Evolutionary conservation across 2,888 invertebrate species (phyloP).

Genomic region (Onthophagus sagittarius): DNA sequence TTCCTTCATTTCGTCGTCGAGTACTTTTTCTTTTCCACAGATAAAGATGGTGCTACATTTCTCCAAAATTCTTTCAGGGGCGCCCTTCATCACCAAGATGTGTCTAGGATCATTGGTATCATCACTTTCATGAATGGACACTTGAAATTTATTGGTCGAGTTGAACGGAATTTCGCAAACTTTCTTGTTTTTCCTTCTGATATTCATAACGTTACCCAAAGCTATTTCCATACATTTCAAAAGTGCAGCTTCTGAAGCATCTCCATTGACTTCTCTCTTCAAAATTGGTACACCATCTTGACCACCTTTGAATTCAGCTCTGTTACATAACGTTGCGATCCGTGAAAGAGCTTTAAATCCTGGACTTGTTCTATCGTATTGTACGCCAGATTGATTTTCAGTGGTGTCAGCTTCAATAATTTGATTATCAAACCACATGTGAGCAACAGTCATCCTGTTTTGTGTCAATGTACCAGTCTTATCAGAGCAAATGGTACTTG

Average conservation of each 20-base stretch:
- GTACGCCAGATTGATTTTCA: slow-evolving; percentile 95
- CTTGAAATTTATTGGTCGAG: slow-evolving; percentile 92
- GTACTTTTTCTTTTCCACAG: slow-evolving; percentile 67
- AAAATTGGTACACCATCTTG: slow-evolving; percentile 90
- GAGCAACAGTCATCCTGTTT: slow-evolving; percentile 98
- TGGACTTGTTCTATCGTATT: slow-evolving; percentile 72
- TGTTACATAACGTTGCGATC: slow-evolving; percentile 94
- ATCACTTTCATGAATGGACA: slow-evolving; percentile 92
- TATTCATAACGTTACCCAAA: slow-evolving; percentile 78
- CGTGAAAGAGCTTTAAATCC: slow-evolving; percentile 79
- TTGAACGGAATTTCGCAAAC: slow-evolving; percentile 92
- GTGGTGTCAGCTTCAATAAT: slow-evolving; percentile 99
- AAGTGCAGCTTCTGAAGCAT: slow-evolving; percentile 91
- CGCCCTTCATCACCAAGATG: slow-evolving; percentile 94
- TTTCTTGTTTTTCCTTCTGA: slow-evolving; percentile 83
- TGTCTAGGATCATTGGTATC: slow-evolving; percentile 87
- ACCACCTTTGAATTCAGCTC: slow-evolving; percentile 96
- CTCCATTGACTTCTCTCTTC: slow-evolving; percentile 92
- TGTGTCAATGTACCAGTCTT: slow-evolving; percentile 98
- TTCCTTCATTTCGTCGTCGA: slow-evolving; percentile 93
- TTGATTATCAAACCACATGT: slow-evolving; percentile 99
- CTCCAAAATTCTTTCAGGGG: slow-evolving; percentile 93
- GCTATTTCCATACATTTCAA: slow-evolving; percentile 92
- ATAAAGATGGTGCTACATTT: slow-evolving; percentile 44
- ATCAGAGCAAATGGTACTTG: slow-evolving; percentile 96